These are phyloP conservation scores for Crioceris asparagi DNA, from an alignment of 2,888 invertebrate genomes.

Conservation along the genomic window DNA sequence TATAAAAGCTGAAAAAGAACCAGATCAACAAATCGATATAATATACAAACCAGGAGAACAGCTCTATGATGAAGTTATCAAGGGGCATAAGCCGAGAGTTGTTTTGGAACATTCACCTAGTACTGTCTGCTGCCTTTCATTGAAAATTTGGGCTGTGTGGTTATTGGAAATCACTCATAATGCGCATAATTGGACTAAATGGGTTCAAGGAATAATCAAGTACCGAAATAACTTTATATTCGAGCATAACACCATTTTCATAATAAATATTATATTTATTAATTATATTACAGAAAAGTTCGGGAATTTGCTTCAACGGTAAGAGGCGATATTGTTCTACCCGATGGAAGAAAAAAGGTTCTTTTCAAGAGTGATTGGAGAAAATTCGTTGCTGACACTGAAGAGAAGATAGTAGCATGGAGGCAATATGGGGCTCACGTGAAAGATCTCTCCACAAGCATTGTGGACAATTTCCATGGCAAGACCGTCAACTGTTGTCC, in stretches of 20 bases:
- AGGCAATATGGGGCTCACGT: constrained; percentile 32
- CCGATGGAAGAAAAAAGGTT: constrained; percentile 22
- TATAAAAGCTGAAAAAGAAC: no score
- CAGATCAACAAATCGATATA: no score
- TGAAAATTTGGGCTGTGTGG: constrained; percentile 35
- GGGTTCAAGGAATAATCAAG: constrained; percentile 29
- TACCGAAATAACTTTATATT: no score
- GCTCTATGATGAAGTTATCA: constrained; percentile 11
- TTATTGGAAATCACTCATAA: constrained; percentile 32
- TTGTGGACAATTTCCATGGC: constrained; percentile 29
- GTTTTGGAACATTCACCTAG: constrained; percentile 29
- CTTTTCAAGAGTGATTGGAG: constrained; percentile 29
- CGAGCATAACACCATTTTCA: no score
- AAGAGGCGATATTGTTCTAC: constrained; percentile 24
- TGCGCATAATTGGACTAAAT: constrained; percentile 33
- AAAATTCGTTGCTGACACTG: constrained; percentile 27
- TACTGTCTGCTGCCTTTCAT: constrained; percentile 31
- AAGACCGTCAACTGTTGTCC: constrained; percentile 32
- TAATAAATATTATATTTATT: no score
- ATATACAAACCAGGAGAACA: constrained; percentile 5
- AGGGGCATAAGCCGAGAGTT: constrained; percentile 26
- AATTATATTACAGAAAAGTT: no score
- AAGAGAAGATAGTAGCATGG: constrained; percentile 30
- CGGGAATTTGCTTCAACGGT: constrained; percentile 28
- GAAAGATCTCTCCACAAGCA: constrained; percentile 29